Evolutionary conservation across 2,113 vertebrate species (phyloP).

Genomic region (Cairina moschata): DNA sequence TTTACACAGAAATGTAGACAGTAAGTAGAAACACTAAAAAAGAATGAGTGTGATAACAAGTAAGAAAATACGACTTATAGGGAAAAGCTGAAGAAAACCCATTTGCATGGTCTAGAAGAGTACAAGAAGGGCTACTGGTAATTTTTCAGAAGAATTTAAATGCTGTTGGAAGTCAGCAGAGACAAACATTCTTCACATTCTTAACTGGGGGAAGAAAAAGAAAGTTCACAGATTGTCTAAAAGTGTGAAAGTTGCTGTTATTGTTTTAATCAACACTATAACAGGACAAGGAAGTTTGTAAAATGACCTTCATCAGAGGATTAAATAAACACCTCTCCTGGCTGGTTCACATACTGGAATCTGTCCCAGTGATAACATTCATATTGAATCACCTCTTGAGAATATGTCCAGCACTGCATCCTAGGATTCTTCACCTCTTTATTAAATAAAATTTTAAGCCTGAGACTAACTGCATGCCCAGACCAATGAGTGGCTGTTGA

Average conservation of each 20-base stretch:
- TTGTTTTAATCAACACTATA: constrained; percentile 16
- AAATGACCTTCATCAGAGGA: neutral
- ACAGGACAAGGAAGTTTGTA: neutral
- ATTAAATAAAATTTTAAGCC: neutral
- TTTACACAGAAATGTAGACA: neutral
- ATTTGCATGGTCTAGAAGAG: neutral
- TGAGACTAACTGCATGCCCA: neutral
- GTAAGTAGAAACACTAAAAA: neutral
- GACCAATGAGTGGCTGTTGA: neutral
- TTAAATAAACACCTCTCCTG: neutral
- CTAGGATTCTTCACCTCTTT: neutral
- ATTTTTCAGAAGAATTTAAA: neutral
- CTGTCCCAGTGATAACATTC: neutral
- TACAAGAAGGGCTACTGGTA: neutral
- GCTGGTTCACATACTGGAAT: neutral
- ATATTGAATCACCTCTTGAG: neutral
- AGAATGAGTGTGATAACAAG: neutral
- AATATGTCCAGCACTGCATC: neutral
- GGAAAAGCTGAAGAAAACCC: neutral
- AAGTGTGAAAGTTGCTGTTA: neutral
- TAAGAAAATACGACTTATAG: neutral
- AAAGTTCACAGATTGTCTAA: neutral
- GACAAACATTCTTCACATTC: neutral
- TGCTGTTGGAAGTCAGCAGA: neutral
- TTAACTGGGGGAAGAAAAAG: neutral